These are phyloP conservation scores for Carapus acus DNA, from an alignment of 2,797 vertebrate genomes.

Conservation along the genomic window DNA sequence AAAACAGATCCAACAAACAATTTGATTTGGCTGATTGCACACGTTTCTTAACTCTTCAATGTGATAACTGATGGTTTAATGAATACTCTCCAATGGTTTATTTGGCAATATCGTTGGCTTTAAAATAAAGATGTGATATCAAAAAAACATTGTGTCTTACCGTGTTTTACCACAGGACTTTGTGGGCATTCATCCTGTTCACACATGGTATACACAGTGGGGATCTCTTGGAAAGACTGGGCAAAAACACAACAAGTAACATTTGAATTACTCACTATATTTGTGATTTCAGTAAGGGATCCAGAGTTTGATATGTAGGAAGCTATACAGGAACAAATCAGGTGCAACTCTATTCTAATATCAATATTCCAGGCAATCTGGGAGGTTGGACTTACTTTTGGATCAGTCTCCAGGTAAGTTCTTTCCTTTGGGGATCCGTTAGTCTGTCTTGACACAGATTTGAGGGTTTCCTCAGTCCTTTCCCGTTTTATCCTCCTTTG, in stretches of 20 bases:
- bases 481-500: conserved; percentile 76
- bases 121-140: too few species aligned
- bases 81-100: too few species aligned
- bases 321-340: not conserved
- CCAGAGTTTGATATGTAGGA: not conserved
- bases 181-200: conserved; percentile 68
- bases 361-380: not conserved
- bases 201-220: conserved; percentile 77
- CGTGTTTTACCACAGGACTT: conserved; percentile 71
- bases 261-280: too few species aligned
- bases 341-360: too few species aligned
- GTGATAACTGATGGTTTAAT: too few species aligned
- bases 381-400: conserved; percentile 27
- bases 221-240: conserved; percentile 44
- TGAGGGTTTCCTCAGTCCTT: conserved; percentile 37
- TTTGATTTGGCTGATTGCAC: too few species aligned
- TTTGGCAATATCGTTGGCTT: too few species aligned
- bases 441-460: conserved; percentile 35
- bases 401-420: conserved; percentile 39
- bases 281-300: too few species aligned
- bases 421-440: conserved; percentile 46
- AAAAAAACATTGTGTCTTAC: not conserved
- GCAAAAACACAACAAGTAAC: not conserved
- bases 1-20: too few species aligned
- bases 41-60: too few species aligned